Conservation (phyloP, 2,888 invertebrate species). For the Leucophenga montana region DNA sequence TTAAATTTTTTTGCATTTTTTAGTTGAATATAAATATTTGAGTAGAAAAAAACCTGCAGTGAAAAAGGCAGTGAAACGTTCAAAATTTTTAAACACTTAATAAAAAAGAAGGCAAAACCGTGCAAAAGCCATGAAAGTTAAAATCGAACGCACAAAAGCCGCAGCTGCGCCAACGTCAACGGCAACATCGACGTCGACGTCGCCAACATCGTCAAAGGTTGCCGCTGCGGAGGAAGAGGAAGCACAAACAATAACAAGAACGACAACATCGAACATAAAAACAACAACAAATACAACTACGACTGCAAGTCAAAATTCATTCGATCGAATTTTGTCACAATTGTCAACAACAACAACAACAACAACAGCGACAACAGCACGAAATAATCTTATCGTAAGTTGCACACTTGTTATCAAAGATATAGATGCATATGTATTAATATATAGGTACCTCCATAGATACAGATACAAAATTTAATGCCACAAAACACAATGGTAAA, state of each 20-base stretch:
- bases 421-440: too few species aligned
- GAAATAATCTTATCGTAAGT: slow-evolving; percentile 71
- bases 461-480: too few species aligned
- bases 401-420: slow-evolving; percentile 1
- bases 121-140: slow-evolving; percentile 63
- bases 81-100: neutral
- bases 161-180: slow-evolving; percentile 36
- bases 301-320: slow-evolving; percentile 32
- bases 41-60: too few species aligned
- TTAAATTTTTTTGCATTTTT: neutral
- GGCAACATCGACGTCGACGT: too few species aligned
- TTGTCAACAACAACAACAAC: slow-evolving; percentile 57
- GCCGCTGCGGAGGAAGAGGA: slow-evolving; percentile 31
- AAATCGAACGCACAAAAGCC: slow-evolving; percentile 58
- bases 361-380: slow-evolving; percentile 56
- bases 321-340: slow-evolving; percentile 59
- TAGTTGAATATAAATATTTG: neutral
- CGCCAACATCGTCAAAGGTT: slow-evolving; percentile 33
- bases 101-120: neutral
- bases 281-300: slow-evolving; percentile 28
- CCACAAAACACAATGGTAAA: too few species aligned
- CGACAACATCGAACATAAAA: slow-evolving; percentile 23
- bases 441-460: too few species aligned
- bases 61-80: neutral
- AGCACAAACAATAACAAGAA: slow-evolving; percentile 24